phyloP scores from a whole-genome alignment of 2,113 vertebrate species.

The Collichthys lucidus region DNA sequence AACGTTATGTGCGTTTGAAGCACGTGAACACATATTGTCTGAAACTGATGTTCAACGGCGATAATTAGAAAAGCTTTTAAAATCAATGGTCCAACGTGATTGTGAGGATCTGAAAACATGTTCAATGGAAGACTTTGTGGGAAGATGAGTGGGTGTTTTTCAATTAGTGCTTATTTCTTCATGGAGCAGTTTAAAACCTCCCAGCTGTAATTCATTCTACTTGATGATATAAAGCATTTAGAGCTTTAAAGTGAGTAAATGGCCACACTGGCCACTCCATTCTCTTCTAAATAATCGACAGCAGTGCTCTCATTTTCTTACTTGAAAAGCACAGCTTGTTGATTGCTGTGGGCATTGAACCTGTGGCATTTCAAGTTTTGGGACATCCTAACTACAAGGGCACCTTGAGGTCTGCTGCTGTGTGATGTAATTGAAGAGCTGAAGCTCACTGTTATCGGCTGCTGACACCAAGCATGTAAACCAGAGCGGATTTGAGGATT shows the following conservation, averaged over 20 bases:
- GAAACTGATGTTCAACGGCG: neutral
- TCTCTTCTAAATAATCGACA: neutral
- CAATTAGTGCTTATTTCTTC: neutral
- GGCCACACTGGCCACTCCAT: neutral
- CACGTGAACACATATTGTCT: neutral
- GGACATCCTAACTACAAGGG: conserved; percentile 4
- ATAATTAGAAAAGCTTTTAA: neutral
- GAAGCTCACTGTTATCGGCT: neutral
- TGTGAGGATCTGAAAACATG: neutral
- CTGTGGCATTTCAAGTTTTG: neutral
- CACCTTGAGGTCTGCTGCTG: conserved; percentile 18
- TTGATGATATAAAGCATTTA: conserved; percentile 18
- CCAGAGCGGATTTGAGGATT: conserved; percentile 31
- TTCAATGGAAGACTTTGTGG: neutral
- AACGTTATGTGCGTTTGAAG: neutral
- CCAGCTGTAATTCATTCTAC: conserved; percentile 3
- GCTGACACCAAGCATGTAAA: conserved; percentile 27
- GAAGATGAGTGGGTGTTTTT: neutral
- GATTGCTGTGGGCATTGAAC: neutral
- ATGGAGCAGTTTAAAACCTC: conserved; percentile 15
- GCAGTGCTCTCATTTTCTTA: neutral
- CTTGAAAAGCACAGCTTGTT: neutral
- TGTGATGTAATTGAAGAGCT: neutral
- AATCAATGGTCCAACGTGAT: neutral
- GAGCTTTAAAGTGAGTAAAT: neutral